Base-by-base conservation (phyloP, 2,888 invertebrate genomes). In the Clostera curtula region DNA sequence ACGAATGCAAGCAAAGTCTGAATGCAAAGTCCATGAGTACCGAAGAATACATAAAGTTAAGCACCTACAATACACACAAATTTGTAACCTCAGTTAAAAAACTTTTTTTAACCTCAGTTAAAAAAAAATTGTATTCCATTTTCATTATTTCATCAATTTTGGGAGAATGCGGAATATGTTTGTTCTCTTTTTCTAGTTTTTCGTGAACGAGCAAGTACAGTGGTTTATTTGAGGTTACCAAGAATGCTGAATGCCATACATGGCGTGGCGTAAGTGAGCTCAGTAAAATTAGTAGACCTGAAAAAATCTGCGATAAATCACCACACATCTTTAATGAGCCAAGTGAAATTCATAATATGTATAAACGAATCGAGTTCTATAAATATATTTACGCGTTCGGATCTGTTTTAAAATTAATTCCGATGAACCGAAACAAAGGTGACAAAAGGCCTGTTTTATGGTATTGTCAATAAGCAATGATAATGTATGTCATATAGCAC, bases 251-350 rank as follows among this genome's bases (percentile, higher is more conserved):
- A 18, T 0, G 39, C 40, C 1, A 68, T 38, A 19, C 72, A 69
- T 0, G 73, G 73, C 0, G 61, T 51, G 0, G 46, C 43, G 19
- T 53, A 62, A 1, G 68, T 67, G 0, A 71, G 22, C 12, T 50
- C 48, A 0, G 47, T 44, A 3, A 72, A 60, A 4, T 43, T 55
- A 28, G 56, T 54, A 0, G 59, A 29, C 5, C 25, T 35, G 22
- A 20, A 24, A 24, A 35, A 18, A 19, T 27, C 24, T 16, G 26
- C 20, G 19, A 29, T 3, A 28, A 11, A 3, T 23, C 23, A 2
- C 23, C 28, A 6, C 6, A 28, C 7, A 12, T 28, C 28, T 4
- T 7, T 19, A 14, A 19, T 24, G 4, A 28, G 5, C 28, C 28
- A 28, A 5, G 24, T 6, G 12, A 23, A 24, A n/a, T 24, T 24